phyloP scores from a whole-genome alignment of 2,888 invertebrate genomes.

The Noctuana brunneofusca region DNA sequence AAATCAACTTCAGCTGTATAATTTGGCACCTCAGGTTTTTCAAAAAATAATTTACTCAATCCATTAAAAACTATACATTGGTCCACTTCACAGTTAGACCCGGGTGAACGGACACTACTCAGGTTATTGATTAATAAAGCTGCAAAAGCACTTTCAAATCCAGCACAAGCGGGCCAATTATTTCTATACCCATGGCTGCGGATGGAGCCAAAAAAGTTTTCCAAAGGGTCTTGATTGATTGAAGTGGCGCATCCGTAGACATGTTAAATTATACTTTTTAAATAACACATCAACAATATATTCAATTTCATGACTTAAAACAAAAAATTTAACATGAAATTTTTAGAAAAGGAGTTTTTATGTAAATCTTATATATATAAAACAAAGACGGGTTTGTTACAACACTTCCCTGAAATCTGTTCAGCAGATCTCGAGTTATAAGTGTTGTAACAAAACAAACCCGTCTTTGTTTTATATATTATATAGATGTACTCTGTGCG shows the following conservation, averaged over 20 bases:
- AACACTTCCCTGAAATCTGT: no score
- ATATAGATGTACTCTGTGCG: no score
- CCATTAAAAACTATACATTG: not conserved
- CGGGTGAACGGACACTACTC: slow-evolving; percentile 8
- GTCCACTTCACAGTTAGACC: slow-evolving; percentile 8
- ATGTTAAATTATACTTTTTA: slow-evolving; percentile 4
- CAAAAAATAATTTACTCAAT: not conserved
- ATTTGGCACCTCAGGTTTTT: not conserved
- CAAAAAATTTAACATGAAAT: no score
- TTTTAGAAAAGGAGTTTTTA: no score
- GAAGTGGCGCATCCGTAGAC: not conserved
- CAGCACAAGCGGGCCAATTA: not conserved
- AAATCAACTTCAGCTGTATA: not conserved
- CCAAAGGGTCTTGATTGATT: not conserved
- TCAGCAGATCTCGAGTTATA: no score
- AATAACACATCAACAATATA: no score
- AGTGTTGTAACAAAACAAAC: no score
- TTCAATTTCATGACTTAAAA: no score
- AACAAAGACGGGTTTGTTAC: no score
- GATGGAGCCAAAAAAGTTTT: not conserved
- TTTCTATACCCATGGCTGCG: not conserved
- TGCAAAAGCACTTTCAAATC: not conserved
- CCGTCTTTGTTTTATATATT: no score
- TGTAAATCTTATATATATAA: no score
- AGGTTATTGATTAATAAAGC: not conserved